phyloP scores from a whole-genome alignment of 92 coral and sea anemone genomes.

The Umimayanthus chanpuru region DNA sequence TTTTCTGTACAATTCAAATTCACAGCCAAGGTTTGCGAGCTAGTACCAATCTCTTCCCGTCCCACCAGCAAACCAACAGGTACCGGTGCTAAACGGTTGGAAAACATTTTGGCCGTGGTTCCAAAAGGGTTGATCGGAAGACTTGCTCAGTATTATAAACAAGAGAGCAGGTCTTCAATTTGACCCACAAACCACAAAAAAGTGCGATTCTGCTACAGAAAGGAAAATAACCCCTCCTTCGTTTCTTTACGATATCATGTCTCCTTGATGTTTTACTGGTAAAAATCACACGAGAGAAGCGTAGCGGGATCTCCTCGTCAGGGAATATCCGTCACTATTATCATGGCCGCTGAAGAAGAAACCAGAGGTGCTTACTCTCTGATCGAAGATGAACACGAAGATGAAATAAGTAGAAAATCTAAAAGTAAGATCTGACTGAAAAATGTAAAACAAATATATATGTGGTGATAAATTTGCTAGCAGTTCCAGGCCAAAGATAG shows the following conservation, averaged over 20 bases:
- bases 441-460: neutral
- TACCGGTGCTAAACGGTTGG: neutral
- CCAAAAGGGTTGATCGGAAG: neutral
- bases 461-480: neutral
- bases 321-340: neutral
- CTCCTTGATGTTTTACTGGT: neutral
- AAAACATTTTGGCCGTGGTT: neutral
- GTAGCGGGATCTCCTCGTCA: neutral
- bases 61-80: constrained; percentile 9
- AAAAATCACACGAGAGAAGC: neutral
- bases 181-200: neutral
- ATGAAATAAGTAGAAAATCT: neutral
- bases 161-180: neutral
- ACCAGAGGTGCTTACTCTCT: neutral
- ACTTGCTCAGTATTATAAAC: neutral
- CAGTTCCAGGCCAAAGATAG: neutral
- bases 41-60: neutral
- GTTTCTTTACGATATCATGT: neutral
- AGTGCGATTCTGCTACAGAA: neutral
- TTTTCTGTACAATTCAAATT: too few species aligned
- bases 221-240: neutral
- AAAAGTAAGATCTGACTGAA: constrained; percentile 11
- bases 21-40: neutral
- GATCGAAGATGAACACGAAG: neutral
- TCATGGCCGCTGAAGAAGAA: constrained; percentile 8